phyloP scores from a whole-genome alignment of 2,113 vertebrate genomes.

The Cacatua alba region DNA sequence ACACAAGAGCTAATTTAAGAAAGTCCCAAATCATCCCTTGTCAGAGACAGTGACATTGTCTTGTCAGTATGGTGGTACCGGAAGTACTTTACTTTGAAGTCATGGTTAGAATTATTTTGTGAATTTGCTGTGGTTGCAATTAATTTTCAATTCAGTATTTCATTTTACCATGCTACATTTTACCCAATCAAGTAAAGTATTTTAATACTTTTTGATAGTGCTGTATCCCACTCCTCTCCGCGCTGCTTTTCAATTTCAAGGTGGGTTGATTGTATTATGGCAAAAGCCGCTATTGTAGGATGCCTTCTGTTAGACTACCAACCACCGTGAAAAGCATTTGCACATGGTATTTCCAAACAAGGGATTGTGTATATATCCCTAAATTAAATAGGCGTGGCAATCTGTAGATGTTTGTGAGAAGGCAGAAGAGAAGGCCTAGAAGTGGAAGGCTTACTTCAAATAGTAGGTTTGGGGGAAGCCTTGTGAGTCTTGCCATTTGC shows the following conservation, averaged over 20 bases:
- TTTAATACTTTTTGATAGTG: not conserved
- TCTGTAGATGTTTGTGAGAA: not conserved
- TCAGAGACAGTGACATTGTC: not conserved
- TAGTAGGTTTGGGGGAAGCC: not conserved
- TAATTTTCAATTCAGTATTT: not conserved
- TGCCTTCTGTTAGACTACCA: not conserved
- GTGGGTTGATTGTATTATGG: not conserved
- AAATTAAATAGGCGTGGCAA: not conserved
- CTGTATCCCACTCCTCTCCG: not conserved
- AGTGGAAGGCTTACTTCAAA: not conserved
- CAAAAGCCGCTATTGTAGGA: not conserved
- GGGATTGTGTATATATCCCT: too few relatives aligned
- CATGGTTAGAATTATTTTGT: not conserved
- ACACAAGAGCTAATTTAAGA: not conserved
- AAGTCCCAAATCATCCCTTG: not conserved
- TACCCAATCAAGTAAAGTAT: not conserved
- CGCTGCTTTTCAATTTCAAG: not conserved
- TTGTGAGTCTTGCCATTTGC: not conserved
- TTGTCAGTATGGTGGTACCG: not conserved
- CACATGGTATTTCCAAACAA: not conserved
- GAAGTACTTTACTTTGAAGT: not conserved
- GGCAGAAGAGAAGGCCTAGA: not conserved
- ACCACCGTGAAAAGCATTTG: not conserved
- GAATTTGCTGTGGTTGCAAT: not conserved
- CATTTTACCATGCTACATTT: not conserved